phyloP scores from a whole-genome alignment of 2,888 invertebrate genomes.

The Drosophila percnosoma region DNA sequence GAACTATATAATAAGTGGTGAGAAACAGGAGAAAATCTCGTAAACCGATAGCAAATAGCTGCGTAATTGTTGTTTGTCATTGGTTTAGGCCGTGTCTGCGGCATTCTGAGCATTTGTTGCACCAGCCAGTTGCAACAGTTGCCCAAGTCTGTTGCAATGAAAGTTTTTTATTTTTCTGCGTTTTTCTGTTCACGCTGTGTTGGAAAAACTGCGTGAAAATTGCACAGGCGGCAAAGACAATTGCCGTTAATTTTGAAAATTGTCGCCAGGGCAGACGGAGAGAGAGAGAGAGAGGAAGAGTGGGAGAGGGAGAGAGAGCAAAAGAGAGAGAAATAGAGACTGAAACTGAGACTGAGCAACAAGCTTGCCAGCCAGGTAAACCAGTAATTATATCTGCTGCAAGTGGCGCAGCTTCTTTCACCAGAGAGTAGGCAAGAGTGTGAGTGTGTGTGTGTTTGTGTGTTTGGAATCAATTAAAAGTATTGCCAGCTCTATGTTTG shows the following conservation, averaged over 20 bases:
- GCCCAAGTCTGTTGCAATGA: constrained; percentile 57
- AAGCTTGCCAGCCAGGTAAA: constrained; percentile 41
- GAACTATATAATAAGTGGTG: constrained; percentile 12
- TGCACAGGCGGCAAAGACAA: constrained; percentile 74
- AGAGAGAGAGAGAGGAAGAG: neutral
- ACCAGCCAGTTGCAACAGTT: constrained; percentile 21
- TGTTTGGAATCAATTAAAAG: constrained; percentile 78
- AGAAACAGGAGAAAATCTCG: constrained; percentile 25
- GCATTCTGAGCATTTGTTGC: constrained; percentile 48
- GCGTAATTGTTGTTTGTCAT: constrained; percentile 50
- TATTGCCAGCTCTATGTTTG: constrained; percentile 75
- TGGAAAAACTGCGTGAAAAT: constrained; percentile 77
- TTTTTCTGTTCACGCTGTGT: constrained; percentile 54
- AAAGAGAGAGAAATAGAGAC: neutral
- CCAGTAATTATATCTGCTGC: constrained; percentile 71
- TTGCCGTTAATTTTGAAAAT: constrained; percentile 78
- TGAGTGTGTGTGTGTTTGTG: constrained; percentile 25
- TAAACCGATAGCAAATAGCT: constrained; percentile 39
- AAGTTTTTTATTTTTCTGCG: constrained; percentile 49
- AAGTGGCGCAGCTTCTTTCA: constrained; percentile 78
- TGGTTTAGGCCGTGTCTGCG: constrained; percentile 33
- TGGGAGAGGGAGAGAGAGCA: neutral
- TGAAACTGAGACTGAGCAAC: constrained; percentile 22
- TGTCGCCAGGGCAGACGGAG: constrained; percentile 67
- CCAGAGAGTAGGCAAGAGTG: constrained; percentile 28